phyloP scores from a whole-genome alignment of 2,888 invertebrate species.

The Phyllotreta cruciferae region DNA sequence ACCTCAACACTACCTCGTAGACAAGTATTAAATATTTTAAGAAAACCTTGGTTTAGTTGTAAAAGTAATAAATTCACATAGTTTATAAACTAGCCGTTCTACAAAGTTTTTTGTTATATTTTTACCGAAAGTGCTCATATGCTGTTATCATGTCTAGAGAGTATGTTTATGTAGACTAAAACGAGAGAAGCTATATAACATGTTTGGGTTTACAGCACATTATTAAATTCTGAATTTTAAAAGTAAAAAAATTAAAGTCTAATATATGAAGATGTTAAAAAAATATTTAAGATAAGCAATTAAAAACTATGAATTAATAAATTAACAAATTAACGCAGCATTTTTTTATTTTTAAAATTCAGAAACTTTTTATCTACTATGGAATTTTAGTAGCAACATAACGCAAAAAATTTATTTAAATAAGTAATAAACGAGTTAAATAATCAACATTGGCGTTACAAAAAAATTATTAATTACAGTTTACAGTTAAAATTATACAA shows the following conservation, averaged over 20 bases:
- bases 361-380: too few relatives aligned
- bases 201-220: conserved; percentile 26
- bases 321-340: too few relatives aligned
- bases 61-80: conserved; percentile 45
- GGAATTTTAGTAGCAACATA: too few relatives aligned
- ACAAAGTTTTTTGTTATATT: conserved; percentile 59
- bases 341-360: too few relatives aligned
- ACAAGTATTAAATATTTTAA: conserved; percentile 22
- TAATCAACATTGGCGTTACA: too few relatives aligned
- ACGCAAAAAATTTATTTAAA: too few relatives aligned
- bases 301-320: too few relatives aligned
- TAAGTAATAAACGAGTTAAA: too few relatives aligned
- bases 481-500: conserved; percentile 12
- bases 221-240: conserved; percentile 19
- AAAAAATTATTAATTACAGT: conserved; percentile 7
- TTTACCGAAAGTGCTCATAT: conserved; percentile 74
- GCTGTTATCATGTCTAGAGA: conserved; percentile 63
- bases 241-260: too few relatives aligned
- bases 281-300: too few relatives aligned
- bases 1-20: conserved; percentile 2
- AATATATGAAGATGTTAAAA: too few relatives aligned
- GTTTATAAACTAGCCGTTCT: conserved; percentile 47
- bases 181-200: conserved; percentile 35
- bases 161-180: conserved; percentile 40
- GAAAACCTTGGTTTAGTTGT: conserved; percentile 47